phyloP scores from a whole-genome alignment of 1,140 invertebrate species.

The Tetramorium alpestre region DNA sequence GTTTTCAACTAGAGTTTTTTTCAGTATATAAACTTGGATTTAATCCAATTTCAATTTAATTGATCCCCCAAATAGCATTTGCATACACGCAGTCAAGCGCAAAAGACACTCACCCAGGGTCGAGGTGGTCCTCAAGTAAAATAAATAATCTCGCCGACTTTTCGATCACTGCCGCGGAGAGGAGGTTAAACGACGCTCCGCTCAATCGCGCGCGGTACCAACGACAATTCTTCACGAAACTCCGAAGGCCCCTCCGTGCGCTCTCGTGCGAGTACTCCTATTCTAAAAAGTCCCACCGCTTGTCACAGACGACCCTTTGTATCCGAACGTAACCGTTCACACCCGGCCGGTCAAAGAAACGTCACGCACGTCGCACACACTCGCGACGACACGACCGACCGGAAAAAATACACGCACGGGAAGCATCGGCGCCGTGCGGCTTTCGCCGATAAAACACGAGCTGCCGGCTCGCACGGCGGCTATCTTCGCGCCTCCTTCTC shows the following conservation, averaged over 20 bases:
- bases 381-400: neutral
- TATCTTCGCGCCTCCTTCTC: neutral
- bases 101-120: conserved; percentile 43
- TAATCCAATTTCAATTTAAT: neutral
- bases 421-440: neutral
- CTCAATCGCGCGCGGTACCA: neutral
- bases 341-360: conserved; percentile 27
- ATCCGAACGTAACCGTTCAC: conserved; percentile 31
- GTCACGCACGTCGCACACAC: conserved; percentile 10
- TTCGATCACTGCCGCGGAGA: conserved; percentile 26
- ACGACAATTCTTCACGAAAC: neutral
- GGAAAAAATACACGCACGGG: conserved; percentile 23
- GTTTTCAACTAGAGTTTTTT: no score
- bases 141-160: neutral
- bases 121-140: neutral
- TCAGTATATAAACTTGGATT: no score
- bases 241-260: neutral
- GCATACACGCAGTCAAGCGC: neutral
- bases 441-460: neutral
- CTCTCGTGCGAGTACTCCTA: neutral
- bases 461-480: neutral
- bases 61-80: neutral
- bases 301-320: conserved; percentile 12
- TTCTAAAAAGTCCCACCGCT: neutral
- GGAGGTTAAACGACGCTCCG: neutral